Evolutionary conservation across 2,888 invertebrate genomes (phyloP), one percentile per base, ranked within the genome.

Genomic region (Oxycera nigricornis): DNA sequence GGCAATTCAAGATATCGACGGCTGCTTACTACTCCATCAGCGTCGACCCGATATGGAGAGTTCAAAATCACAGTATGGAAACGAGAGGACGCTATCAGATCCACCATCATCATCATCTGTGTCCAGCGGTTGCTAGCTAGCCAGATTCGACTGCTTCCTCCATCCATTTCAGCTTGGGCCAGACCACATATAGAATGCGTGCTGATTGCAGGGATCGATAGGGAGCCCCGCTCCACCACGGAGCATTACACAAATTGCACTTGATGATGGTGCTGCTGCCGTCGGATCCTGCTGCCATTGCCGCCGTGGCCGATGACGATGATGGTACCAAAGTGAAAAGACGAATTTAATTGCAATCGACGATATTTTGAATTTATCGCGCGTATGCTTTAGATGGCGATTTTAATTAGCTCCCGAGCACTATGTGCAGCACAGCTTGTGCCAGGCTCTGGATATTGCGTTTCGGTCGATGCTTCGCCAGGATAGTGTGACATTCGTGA

Each of bases 311-410:
- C 22, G 70, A 70, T 70, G 70, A 55, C 31, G 70, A 55, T 70
- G 70, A 70, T 70, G 70, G 52, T 26, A 70, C 70, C 55, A 70
- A 72, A 72, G 59, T 72, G 59, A 72, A 72, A 68, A 72, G 72
- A 72, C 72, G 72, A 72, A 72, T 72, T 72, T 72, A 72, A 72
- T 72, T 72, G 72, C 72, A 59, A 72, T 72, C 59, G 59, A 55
- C 24, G 57, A 70, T 70, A 72, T 57, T 72, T 57, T 72, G 72
- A 72, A 72, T 72, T 72, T 72, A 72, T 72, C 72, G 70, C 70
- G 70, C 70, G 65, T 65, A 35, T 65, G 22, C 70, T 70, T 52
- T 70, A 70, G 70, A 70, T 70, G 70, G 70, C 70, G 70, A 70
- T 70, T 70, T 70, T 70, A 70, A 70, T 70, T 70, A 70, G 70